Conservation (phyloP, 2,888 invertebrate genomes). For the Melanotus villosus region DNA sequence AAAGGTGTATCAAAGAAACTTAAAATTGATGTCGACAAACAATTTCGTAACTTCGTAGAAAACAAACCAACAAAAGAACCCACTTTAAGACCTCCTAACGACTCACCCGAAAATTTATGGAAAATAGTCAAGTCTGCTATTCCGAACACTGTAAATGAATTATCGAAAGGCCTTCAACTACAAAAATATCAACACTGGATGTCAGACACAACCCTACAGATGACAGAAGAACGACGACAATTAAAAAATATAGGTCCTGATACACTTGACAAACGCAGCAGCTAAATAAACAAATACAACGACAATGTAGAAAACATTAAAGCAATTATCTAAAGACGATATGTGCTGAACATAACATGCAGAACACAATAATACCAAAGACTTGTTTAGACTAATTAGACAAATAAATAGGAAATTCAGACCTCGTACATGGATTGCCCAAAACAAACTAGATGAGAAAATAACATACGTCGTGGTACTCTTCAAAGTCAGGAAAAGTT, state of each 20-base stretch:
- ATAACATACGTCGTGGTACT: background rate
- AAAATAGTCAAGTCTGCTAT: background rate
- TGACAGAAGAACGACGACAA: background rate
- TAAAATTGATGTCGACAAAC: background rate
- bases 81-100: background rate
- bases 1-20: background rate
- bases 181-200: background rate
- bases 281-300: conserved; percentile 6
- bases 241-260: background rate
- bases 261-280: background rate
- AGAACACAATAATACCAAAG: background rate
- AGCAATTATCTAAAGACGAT: background rate
- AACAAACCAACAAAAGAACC: conserved; percentile 2
- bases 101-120: background rate
- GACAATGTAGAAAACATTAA: background rate
- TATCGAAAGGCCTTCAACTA: background rate
- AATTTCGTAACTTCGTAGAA: background rate
- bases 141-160: background rate
- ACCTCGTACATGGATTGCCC: background rate
- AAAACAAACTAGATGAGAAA: background rate
- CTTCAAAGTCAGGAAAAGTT: background rate
- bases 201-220: background rate
- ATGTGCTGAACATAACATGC: background rate
- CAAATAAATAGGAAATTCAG: background rate
- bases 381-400: conserved; percentile 1